Conservation (phyloP, 1,140 invertebrate species). For the Brachionus paranguensis region DNA sequence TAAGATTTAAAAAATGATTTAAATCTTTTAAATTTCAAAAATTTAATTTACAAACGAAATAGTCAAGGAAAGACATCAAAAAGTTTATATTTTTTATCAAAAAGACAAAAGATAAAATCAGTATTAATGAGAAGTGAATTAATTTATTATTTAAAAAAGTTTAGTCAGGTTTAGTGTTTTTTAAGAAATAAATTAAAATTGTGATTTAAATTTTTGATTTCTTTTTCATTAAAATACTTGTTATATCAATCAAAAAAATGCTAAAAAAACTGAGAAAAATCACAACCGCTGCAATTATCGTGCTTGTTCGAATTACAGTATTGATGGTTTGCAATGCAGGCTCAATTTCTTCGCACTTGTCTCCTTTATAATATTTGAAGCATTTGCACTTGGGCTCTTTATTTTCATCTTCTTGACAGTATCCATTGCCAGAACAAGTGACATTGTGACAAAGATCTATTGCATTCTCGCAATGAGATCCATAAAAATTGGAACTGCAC, state of each 20-base stretch:
- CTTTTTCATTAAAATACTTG: background rate
- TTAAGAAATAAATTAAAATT: too few species aligned
- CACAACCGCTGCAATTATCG: background rate
- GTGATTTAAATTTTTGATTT: background rate
- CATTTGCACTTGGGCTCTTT: background rate
- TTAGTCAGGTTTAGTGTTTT: too few species aligned
- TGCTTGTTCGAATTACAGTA: background rate
- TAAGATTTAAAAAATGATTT: too few species aligned
- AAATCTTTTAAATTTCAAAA: too few species aligned
- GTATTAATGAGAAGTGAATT: too few species aligned
- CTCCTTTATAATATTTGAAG: constrained; percentile 1
- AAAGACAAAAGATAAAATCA: too few species aligned
- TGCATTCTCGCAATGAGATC: background rate
- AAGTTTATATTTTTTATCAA: too few species aligned
- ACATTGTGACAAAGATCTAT: background rate
- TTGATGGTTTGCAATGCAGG: background rate
- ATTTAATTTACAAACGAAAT: too few species aligned
- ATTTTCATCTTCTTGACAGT: background rate
- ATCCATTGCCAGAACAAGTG: constrained; percentile 18
- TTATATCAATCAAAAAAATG: background rate
- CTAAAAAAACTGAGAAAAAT: background rate
- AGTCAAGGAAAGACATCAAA: too few species aligned
- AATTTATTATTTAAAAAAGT: too few species aligned
- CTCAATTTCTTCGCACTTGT: background rate
- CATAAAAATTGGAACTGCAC: background rate